Percentiles rank a stretch among this genome's conserved stretches.
Conservation (phyloP, 2,888 invertebrate species). For the Ceraclea dissimilis region DNA sequence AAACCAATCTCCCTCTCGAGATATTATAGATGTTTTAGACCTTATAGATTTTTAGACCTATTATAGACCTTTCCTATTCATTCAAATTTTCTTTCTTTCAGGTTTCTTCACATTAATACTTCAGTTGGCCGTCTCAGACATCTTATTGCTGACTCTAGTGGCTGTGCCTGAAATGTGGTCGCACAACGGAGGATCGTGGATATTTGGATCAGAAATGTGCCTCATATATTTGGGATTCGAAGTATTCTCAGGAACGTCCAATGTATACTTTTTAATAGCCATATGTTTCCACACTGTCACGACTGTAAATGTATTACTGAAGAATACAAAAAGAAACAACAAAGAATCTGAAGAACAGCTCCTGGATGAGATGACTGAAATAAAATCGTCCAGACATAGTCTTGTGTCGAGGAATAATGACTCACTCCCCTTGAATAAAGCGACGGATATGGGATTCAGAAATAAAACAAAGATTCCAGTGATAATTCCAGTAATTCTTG, state of each 20-base stretch:
- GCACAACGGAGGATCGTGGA: constrained; percentile 45
- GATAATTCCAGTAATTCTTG: constrained; percentile 46
- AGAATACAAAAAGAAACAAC: constrained; percentile 33
- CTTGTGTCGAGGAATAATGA: constrained; percentile 41
- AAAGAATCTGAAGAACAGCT: constrained; percentile 34
- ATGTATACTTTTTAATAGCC: constrained; percentile 48
- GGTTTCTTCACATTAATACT: constrained; percentile 46
- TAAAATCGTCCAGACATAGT: constrained; percentile 43
- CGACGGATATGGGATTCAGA: constrained; percentile 32
- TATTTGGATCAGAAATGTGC: constrained; percentile 43
- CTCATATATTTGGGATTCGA: constrained; percentile 48
- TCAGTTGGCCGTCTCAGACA: constrained; percentile 48
- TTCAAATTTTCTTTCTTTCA: constrained; percentile 36
- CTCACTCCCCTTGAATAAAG: constrained; percentile 31
- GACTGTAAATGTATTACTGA: constrained; percentile 38
- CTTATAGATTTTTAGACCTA: no score
- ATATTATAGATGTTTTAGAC: no score
- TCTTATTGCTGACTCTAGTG: constrained; percentile 39
- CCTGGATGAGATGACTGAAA: constrained; percentile 39
- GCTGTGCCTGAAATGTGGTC: constrained; percentile 48
- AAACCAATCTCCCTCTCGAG: no score
- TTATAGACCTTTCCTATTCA: no score
- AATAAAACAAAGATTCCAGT: constrained; percentile 37
- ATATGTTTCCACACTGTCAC: constrained; percentile 52
- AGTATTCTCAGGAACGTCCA: constrained; percentile 49